A percentile compares a stretch with the other conserved stretches of the same genome.
These are phyloP conservation scores for Lagocephalus sceleratus DNA, from an alignment of 2,797 vertebrate species.

Conservation along the genomic window DNA sequence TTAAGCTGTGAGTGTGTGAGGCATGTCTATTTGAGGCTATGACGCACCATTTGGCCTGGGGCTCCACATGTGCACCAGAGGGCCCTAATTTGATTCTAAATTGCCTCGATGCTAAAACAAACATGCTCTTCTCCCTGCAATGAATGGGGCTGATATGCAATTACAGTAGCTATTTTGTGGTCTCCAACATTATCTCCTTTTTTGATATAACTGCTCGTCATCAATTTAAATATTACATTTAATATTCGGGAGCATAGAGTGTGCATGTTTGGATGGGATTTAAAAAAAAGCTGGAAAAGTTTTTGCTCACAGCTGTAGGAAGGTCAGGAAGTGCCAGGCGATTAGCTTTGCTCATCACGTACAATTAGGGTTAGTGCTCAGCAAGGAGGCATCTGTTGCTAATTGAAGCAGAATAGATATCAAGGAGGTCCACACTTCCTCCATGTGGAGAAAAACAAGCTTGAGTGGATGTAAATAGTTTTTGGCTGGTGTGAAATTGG, in stretches of 20 bases:
- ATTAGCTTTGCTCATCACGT: conserved; percentile 80
- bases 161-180: conserved; percentile 77
- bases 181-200: conserved; percentile 58
- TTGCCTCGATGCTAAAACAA: conserved; percentile 78
- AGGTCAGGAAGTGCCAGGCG: conserved; percentile 64
- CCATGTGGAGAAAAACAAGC: conserved; percentile 51
- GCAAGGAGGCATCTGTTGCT: conserved; percentile 74
- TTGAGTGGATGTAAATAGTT: conserved; percentile 70
- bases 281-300: conserved; percentile 47
- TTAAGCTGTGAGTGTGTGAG: conserved; percentile 23
- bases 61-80: conserved; percentile 69
- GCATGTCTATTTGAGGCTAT: conserved; percentile 55
- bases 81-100: conserved; percentile 78
- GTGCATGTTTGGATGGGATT: conserved; percentile 37
- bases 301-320: conserved; percentile 67
- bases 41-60: conserved; percentile 63
- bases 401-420: conserved; percentile 77
- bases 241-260: conserved; percentile 46
- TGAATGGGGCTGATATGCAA: conserved; percentile 73
- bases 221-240: conserved; percentile 57
- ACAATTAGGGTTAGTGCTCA: conserved; percentile 71
- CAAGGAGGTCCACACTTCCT: conserved; percentile 51
- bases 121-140: conserved; percentile 70
- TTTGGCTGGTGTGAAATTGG: conserved; percentile 79
- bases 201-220: conserved; percentile 34